Evolutionary conservation across 2,113 vertebrate species (phyloP), one percentile per base, ranked within the genome.

Genomic region (Sitta europaea): DNA sequence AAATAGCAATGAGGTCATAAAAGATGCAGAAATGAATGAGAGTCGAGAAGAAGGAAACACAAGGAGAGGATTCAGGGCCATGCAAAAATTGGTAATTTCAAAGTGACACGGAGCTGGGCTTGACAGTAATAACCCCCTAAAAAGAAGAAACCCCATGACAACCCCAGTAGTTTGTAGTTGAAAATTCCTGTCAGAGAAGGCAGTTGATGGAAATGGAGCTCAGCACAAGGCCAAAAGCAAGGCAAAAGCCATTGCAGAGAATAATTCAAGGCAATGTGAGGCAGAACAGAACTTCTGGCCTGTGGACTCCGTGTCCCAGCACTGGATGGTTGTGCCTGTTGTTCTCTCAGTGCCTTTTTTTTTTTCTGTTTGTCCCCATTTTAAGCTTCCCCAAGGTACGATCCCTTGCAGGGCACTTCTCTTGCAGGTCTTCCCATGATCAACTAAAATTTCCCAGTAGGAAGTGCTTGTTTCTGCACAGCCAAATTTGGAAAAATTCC

Each of bases 1-100:
- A 91, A 81, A 93, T 71, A 92, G 51, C 40, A 95, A 95, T 54
- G 47, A 84, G 63, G 54, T 74, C 74, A 88, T 68, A 81, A 86
- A 70, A 74, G 33, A 89, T 38, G 22, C 25, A 81, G 70, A 74
- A 90, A 77, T 47, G 55, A 91, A 51, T 38, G 50, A 66, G 33
- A 80, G 12, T 57, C 24, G 75, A 90, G 35, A 76, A 70, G 35
- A 42, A n/a, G n/a, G n/a, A 62, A 86, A 67, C 19, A 21, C 35
- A 91, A 96, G 27, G 53, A 68, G 38, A 81, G 23, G 29, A 77
- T 58, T 75, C 42, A 63, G 47, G 27, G 5, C 48, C 54, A 70
- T 66, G 74, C 86, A 43, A 25, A 85, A 66, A 48, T 47, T 40
- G 53, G 42, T 36, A 61, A 73, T 79, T 96, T 67, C 47, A 63